Evolutionary conservation across 2,113 vertebrate species (phyloP).

Genomic region (Catharus bicknelli): DNA sequence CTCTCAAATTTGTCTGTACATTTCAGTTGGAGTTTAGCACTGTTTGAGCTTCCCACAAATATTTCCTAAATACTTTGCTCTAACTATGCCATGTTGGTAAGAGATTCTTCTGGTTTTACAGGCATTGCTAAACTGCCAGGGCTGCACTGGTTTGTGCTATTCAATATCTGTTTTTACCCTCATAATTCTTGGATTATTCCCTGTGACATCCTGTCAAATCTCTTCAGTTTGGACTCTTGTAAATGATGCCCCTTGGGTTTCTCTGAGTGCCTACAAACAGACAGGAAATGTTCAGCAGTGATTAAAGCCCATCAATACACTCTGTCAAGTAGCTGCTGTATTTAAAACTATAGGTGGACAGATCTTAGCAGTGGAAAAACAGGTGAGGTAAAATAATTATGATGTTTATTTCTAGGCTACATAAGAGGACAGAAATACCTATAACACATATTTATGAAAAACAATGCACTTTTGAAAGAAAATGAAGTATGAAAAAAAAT

Average conservation of each 20-base stretch:
- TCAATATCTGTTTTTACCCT: constrained; percentile 9
- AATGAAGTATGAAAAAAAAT: background rate
- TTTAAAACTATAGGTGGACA: constrained; percentile 17
- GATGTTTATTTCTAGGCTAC: background rate
- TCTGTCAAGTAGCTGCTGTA: constrained; percentile 3
- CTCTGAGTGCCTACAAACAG: constrained; percentile 32
- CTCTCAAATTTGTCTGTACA: background rate
- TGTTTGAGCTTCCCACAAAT: background rate
- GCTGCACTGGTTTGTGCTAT: background rate
- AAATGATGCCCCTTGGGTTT: constrained; percentile 54
- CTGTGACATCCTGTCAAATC: constrained; percentile 46
- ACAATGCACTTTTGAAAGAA: background rate
- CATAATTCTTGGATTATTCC: constrained; percentile 49
- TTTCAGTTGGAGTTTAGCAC: background rate
- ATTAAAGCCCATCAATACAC: constrained; percentile 33
- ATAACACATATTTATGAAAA: background rate
- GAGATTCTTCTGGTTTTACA: background rate
- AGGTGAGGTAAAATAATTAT: background rate
- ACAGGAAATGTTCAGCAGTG: constrained; percentile 29
- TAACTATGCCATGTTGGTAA: background rate
- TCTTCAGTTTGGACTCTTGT: constrained; percentile 41
- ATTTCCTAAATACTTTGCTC: background rate
- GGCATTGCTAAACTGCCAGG: background rate
- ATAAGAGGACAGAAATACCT: background rate
- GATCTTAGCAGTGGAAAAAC: background rate